These are phyloP conservation scores for Stercorarius parasiticus DNA, from an alignment of 2,113 vertebrate genomes.

Conservation along the genomic window DNA sequence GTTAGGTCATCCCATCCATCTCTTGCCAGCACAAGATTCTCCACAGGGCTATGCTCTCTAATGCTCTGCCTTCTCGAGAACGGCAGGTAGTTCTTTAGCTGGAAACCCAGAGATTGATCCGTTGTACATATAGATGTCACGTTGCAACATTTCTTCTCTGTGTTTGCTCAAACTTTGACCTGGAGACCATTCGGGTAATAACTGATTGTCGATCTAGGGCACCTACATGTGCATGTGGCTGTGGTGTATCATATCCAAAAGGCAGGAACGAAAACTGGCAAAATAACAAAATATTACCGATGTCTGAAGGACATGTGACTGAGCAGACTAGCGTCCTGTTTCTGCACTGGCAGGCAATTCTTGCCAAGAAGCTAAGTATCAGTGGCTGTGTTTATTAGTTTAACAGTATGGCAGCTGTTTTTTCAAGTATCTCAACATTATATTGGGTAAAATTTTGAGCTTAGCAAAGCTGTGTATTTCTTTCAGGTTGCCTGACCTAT, in stretches of 20 bases:
- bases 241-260: neutral
- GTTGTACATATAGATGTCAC: neutral
- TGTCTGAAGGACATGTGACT: slow-evolving; percentile 31
- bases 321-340: slow-evolving; percentile 4
- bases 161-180: neutral
- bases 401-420: neutral
- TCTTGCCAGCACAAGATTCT: neutral
- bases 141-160: neutral
- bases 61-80: neutral
- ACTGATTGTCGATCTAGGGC: neutral
- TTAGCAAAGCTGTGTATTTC: neutral
- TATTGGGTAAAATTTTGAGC: neutral
- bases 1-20: slow-evolving; percentile 21
- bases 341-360: neutral
- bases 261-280: slow-evolving; percentile 47
- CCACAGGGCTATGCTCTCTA: neutral
- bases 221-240: neutral
- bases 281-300: neutral
- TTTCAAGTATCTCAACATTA: neutral
- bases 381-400: neutral
- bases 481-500: neutral
- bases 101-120: neutral
- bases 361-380: slow-evolving; percentile 37
- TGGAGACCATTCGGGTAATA: neutral
- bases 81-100: neutral